These are phyloP conservation scores for Peucedramus taeniatus DNA, from an alignment of 2,113 vertebrate genomes.

Conservation along the genomic window DNA sequence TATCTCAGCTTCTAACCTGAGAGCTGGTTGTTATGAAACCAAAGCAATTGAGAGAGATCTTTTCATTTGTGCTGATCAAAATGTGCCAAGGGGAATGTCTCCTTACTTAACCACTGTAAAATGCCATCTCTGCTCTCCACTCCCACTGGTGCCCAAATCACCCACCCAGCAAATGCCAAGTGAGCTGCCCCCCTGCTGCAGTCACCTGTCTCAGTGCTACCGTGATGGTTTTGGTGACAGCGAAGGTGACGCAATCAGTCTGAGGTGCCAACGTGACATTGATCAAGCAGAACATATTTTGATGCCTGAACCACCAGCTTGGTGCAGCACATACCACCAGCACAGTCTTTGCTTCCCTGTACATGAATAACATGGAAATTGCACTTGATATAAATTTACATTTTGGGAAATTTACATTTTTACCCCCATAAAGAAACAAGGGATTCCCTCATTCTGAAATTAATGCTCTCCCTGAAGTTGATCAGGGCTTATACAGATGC, in stretches of 20 bases:
- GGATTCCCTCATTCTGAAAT: slow-evolving; percentile 60
- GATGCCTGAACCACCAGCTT: fast-evolving
- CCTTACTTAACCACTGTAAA: neutral
- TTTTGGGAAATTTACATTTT: slow-evolving; percentile 16
- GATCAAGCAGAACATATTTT: neutral
- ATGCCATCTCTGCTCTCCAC: neutral
- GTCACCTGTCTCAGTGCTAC: neutral
- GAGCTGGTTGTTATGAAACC: neutral
- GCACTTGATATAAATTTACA: neutral
- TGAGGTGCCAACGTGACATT: neutral
- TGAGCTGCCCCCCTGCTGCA: neutral
- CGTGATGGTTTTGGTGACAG: fast-evolving
- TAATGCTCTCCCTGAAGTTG: slow-evolving; percentile 5
- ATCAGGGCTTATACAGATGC: slow-evolving; percentile 4
- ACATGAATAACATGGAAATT: neutral
- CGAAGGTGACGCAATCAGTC: neutral
- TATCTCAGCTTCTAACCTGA: neutral
- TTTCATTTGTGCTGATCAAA: neutral
- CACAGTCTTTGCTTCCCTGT: neutral
- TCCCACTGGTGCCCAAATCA: neutral
- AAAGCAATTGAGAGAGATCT: neutral
- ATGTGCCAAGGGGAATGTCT: neutral
- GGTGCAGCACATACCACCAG: neutral
- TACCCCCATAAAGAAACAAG: slow-evolving; percentile 7
- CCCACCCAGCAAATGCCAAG: neutral